These are phyloP conservation scores for Acinonyx jubatus DNA, from an alignment of 2,113 vertebrate genomes.

Conservation along the genomic window DNA sequence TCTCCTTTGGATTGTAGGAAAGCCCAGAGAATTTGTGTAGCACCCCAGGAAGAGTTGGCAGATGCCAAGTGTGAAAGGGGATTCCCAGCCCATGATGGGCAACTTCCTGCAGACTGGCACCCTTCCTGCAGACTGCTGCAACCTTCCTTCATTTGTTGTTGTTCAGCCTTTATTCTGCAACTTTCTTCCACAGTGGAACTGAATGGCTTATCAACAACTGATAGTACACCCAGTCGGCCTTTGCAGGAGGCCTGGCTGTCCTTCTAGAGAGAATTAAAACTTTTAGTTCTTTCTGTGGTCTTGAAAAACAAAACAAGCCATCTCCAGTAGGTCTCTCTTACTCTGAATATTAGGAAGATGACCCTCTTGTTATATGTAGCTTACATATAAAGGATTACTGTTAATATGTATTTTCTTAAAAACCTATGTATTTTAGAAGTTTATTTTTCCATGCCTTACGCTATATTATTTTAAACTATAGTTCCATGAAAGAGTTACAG, in stretches of 20 bases:
- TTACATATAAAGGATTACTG: background rate
- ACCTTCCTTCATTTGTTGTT: background rate
- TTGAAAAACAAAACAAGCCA: background rate
- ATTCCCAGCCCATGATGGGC: fast-evolving
- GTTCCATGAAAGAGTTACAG: background rate
- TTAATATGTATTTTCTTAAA: background rate
- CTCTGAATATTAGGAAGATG: background rate
- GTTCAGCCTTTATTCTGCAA: background rate
- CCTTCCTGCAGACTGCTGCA: background rate
- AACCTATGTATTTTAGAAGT: background rate
- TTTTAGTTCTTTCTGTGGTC: background rate
- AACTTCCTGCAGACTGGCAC: background rate
- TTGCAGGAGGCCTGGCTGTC: background rate
- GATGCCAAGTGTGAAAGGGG: background rate
- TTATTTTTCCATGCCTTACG: background rate
- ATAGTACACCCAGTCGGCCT: background rate
- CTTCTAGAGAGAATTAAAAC: background rate
- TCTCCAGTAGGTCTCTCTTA: background rate
- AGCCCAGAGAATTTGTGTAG: background rate
- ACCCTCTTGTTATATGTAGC: background rate
- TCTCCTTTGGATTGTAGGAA: background rate
- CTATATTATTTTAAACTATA: constrained; percentile 25
- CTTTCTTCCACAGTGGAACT: background rate
- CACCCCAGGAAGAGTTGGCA: background rate
- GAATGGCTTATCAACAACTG: background rate